A percentile compares a stretch with the other conserved stretches of the same genome.
Conservation (phyloP, 2,113 vertebrate genomes). For the Epinephelus lanceolatus region DNA sequence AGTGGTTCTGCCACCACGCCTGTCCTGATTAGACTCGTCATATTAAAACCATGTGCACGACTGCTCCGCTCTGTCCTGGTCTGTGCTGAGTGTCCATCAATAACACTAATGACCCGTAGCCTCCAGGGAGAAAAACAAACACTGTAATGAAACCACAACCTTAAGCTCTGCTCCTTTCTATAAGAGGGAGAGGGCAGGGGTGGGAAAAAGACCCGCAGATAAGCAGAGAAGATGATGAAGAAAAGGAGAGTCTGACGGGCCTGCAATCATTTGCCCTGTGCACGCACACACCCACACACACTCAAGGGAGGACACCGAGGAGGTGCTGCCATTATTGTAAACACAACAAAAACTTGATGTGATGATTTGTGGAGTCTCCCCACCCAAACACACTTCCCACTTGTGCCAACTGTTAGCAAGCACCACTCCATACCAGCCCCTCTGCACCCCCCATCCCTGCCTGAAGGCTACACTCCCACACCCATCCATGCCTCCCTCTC, state of each 20-base stretch:
- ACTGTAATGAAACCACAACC: conserved; percentile 63
- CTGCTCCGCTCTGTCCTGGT: conserved; percentile 39
- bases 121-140: conserved; percentile 75
- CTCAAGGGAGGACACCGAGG: background rate
- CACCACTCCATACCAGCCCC: conserved; percentile 20
- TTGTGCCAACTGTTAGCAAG: conserved; percentile 70
- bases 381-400: conserved; percentile 53
- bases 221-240: conserved; percentile 15
- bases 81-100: conserved; percentile 77
- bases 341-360: conserved; percentile 61
- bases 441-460: background rate
- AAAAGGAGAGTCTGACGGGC: conserved; percentile 16
- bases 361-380: conserved; percentile 64
- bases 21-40: conserved; percentile 74
- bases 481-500: conserved; percentile 48
- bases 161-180: conserved; percentile 54
- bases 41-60: conserved; percentile 79
- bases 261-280: conserved; percentile 12
- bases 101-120: conserved; percentile 80
- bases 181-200: conserved; percentile 18
- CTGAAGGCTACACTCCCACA: conserved; percentile 38
- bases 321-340: conserved; percentile 50
- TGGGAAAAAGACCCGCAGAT: conserved; percentile 17
- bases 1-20: conserved; percentile 63
- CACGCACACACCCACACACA: background rate